Base-by-base conservation (phyloP, 2,113 vertebrate genomes). In the Plestiodon gilberti region DNA sequence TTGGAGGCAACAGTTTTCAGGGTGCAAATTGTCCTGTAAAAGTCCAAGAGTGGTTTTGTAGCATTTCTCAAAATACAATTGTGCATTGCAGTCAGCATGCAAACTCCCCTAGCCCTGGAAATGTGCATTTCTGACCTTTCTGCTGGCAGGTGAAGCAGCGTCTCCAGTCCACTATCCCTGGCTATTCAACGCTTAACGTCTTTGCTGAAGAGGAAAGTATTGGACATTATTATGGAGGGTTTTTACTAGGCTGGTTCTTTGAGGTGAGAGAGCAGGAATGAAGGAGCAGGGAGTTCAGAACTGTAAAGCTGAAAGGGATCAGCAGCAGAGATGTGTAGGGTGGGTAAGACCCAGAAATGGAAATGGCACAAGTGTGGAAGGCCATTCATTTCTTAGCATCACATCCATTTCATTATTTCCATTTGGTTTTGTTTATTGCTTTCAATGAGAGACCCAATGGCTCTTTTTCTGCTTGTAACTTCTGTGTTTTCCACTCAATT, bases 211-310 rank as follows among this genome's bases (percentile, higher is more conserved):
- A 84, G 23, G 33, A 71, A 87, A n/a, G 65, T 38, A 83, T 76
- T 83, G 20, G 64, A 0, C n/a, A 77, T 57, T 2, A 22, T 62
- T 1, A 2, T 57, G 62, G 3, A 65, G 9, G 33, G 7, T 40
- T 0, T 1, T 0, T 1, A 20, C 3, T 55, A 8, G 25, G 33
- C 52, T 85, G 52, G 18, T 28, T 61, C 64, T n/a, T 61, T 22
- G 52, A 62, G 64, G 6, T 43, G 33, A 79, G 20, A 70, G 33
- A 35, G 38, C n/a, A 30, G 40, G 33, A 55, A 11, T 67, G n/a
- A n/a, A 64, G 52, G 61, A 65, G 43, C 40, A 67, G 48, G 64
- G 22, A 38, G 62, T 77, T 78, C 83, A 69, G n/a, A 55, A 84
- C 23, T 62, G 77, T 48, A 78, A 67, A 23, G 48, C 62, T 28